Evolutionary conservation across 2,113 vertebrate genomes (phyloP).

Genomic region (Varanus salvator): DNA sequence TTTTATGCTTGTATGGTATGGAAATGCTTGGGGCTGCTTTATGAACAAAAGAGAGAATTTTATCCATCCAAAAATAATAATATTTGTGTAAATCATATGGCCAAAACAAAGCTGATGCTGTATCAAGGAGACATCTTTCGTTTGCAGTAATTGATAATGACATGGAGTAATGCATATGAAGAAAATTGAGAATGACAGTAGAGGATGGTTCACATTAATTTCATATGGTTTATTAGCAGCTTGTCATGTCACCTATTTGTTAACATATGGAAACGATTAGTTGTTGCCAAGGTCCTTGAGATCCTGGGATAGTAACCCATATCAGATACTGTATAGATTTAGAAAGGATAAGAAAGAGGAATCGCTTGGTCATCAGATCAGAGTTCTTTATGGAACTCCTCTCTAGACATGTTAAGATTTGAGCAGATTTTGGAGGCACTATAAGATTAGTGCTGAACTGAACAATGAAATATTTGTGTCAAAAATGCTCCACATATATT

Average conservation of each 20-base stretch:
- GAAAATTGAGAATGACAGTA: constrained; percentile 11
- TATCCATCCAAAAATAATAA: constrained; percentile 8
- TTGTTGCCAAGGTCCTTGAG: constrained; percentile 10
- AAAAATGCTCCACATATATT: neutral
- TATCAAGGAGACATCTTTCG: constrained; percentile 10
- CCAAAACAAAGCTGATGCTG: constrained; percentile 24
- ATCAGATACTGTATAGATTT: neutral
- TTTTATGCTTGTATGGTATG: neutral
- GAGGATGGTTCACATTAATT: neutral
- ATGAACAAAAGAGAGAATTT: neutral
- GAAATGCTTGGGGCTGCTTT: neutral
- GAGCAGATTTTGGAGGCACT: neutral
- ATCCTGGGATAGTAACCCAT: neutral
- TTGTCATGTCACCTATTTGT: neutral
- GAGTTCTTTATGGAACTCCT: neutral
- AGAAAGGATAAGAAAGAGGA: neutral
- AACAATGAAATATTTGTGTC: neutral
- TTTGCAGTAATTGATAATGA: constrained; percentile 24
- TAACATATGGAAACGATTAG: constrained; percentile 23
- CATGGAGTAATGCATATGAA: constrained; percentile 22
- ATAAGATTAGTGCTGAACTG: neutral
- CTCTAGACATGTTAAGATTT: neutral
- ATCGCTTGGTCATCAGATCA: constrained; percentile 26
- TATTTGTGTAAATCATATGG: neutral
- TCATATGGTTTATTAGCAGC: constrained; percentile 18